Conservation (phyloP, 2,888 invertebrate species). For the Drosophila longiperda region DNA sequence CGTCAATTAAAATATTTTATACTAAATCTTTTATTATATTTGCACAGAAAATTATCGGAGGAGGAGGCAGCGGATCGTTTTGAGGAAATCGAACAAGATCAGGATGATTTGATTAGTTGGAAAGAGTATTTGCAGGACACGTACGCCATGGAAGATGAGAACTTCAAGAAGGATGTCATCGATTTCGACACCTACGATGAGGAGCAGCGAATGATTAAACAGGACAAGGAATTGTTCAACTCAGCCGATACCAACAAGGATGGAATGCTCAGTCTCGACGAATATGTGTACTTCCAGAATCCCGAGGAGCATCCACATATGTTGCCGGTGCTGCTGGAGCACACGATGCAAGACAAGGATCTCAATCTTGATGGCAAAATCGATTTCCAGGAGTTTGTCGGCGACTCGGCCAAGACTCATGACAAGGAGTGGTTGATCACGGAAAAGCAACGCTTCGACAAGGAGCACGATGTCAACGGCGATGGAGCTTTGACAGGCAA, state of each 20-base stretch:
- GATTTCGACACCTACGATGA: conserved; percentile 86
- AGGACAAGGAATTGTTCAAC: conserved; percentile 94
- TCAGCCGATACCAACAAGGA: conserved; percentile 94
- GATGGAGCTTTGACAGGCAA: conserved; percentile 92
- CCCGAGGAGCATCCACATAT: conserved; percentile 97
- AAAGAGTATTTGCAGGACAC: conserved; percentile 94
- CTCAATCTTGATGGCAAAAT: conserved; percentile 92
- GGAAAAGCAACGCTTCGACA: conserved; percentile 93
- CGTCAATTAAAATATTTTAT: neutral
- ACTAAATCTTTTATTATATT: conserved; percentile 2
- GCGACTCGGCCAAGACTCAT: conserved; percentile 86
- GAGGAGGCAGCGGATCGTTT: conserved; percentile 95
- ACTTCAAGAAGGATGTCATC: conserved; percentile 82
- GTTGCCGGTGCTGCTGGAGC: conserved; percentile 91
- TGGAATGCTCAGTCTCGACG: conserved; percentile 89
- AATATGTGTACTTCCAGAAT: conserved; percentile 95
- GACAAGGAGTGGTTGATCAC: conserved; percentile 90
- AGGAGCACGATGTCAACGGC: conserved; percentile 92
- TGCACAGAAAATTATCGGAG: conserved; percentile 90
- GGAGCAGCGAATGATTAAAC: conserved; percentile 87
- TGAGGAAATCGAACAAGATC: conserved; percentile 93
- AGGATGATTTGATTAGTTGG: conserved; percentile 94
- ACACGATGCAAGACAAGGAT: conserved; percentile 95
- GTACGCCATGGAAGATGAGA: conserved; percentile 91
- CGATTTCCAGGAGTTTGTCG: conserved; percentile 88